Evolutionary conservation across 35 echinoderm and acorn worm species (phyloP).

Genomic region (Diadema setosum): DNA sequence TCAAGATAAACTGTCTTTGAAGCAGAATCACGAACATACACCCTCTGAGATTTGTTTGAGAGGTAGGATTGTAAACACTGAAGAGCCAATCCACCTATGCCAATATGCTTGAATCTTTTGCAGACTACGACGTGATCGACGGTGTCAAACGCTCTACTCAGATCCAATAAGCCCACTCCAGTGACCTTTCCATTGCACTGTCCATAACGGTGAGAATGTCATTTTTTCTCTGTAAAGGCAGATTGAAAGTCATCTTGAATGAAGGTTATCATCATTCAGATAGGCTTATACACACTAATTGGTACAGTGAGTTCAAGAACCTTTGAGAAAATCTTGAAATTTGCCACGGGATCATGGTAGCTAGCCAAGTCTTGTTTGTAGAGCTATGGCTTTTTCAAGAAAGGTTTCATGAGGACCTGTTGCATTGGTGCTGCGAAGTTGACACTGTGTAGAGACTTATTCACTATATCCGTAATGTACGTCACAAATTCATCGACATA

Average conservation of each 20-base stretch:
- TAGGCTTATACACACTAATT: conserved; percentile 7
- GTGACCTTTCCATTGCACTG: conserved; percentile 46
- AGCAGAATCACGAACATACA: conserved; percentile 10
- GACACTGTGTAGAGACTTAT: conserved; percentile 1
- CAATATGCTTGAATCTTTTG: conserved; percentile 37
- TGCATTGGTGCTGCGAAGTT: conserved; percentile 13
- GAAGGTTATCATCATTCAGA: conserved; percentile 37
- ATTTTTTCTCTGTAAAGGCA: conserved; percentile 69
- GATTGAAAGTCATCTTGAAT: conserved; percentile 64
- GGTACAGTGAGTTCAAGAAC: conserved; percentile 43
- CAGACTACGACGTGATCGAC: conserved; percentile 62
- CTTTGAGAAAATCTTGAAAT: conserved; percentile 49
- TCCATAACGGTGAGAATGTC: conserved; percentile 63
- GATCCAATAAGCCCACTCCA: conserved; percentile 46
- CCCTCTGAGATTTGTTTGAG: conserved; percentile 21
- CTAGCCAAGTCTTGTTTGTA: conserved; percentile 51
- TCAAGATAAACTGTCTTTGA: conserved; percentile 26
- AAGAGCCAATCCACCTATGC: conserved; percentile 33
- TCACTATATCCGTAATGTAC: conserved; percentile 17
- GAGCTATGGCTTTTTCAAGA: conserved; percentile 55
- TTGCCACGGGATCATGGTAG: conserved; percentile 72
- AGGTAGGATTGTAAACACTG: conserved; percentile 65
- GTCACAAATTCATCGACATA: too few species aligned
- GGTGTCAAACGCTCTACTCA: conserved; percentile 70
- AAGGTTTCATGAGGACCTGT: conserved; percentile 34